Evolutionary conservation across 2,888 invertebrate genomes (phyloP), one percentile per base, ranked within the genome.

Genomic region (Deroplatys truncata): DNA sequence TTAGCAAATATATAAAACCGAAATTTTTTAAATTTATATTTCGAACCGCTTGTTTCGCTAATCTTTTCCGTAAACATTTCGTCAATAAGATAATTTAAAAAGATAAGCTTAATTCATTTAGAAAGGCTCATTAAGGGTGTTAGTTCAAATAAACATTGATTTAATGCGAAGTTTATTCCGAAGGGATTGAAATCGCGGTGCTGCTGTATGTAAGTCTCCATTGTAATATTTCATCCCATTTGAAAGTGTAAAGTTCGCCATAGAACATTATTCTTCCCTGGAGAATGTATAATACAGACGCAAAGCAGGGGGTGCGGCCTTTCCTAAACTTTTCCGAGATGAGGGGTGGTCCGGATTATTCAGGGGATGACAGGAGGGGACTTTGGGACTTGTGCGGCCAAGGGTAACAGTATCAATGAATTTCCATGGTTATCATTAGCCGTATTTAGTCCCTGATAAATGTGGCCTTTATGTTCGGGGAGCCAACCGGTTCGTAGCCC

Each of bases 401-500:
- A 56, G 88, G 88, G 85, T 82, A 89, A 85, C 89, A 29, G 82
- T 88, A 89, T 89, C 87, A 89, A 88, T 89, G 88, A 88, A 89
- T 89, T 84, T 86, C 84, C 89, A 89, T 86, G 89, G 89, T 82
- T 89, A 84, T 89, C 89, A 88, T 89, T 88, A 89, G 88, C 85
- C 82, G 89, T 88, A 84, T 89, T 89, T 89, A 89, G 88, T 35
- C 29, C 5, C 84, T 89, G 89, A 89, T 89, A 89, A 88, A 89
- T 89, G 89, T 89, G n/a, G 43, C 28, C 28, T 84, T 84, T 86
- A 72, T 89, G 28, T 28, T 82, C 82, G 28, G 49, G 28, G 29
- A 83, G 43, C 87, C 87, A 87, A 87, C 87, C 87, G 83, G 87
- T 35, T 87, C 83, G 43, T 82, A 43, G 29, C 56, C 83, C 82